Evolutionary conservation across 2,888 invertebrate genomes (phyloP), one percentile per base, ranked within the genome.

Genomic region (Mimachlamys varia): DNA sequence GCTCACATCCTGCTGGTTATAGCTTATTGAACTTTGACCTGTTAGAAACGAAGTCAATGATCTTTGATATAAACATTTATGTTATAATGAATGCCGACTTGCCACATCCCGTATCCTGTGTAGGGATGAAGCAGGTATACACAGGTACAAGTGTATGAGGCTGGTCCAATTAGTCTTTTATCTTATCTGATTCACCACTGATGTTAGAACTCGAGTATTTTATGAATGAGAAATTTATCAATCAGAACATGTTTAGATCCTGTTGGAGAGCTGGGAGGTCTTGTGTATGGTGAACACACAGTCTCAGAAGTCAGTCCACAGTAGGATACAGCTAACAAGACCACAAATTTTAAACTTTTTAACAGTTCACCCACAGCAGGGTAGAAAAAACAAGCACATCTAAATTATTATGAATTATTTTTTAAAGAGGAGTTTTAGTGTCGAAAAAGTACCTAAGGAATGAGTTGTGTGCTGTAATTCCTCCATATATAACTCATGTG

Each of bases 181-280:
- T 76, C 76, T 76, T 19, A 76, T 76, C 76, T 33, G 76, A 33
- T 76, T 76, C 76, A 19, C 33, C 10, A 27, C 33, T 76, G 58
- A 76, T 76, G 13, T 33, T 5, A 76, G 22, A 15, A 76, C 76
- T 76, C 33, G 12, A 27, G 76, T 76, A 76, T 33, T 33, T 33
- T 76, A 76, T 76, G 76, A 76, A 76, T 76, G 76, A 76, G 76
- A 15, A 76, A 76, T 27, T 76, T 76, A 76, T 76, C 76, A 76
- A 76, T 76, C 12, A 76, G 33, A 76, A 76, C 22, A 33, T 33
- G 33, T 76, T 76, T 27, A 76, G 33, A 76, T 33, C 33, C 4
- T 76, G 76, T 13, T 33, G 33, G 76, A 76, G 76, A 76, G 15
- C 76, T 76, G 33, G 76, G 27, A 76, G 76, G 76, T 33, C 33